Percentiles rank a stretch among this genome's conserved stretches.
phyloP scores from a whole-genome alignment of 2,797 vertebrate genomes.

The Sylvia borin region DNA sequence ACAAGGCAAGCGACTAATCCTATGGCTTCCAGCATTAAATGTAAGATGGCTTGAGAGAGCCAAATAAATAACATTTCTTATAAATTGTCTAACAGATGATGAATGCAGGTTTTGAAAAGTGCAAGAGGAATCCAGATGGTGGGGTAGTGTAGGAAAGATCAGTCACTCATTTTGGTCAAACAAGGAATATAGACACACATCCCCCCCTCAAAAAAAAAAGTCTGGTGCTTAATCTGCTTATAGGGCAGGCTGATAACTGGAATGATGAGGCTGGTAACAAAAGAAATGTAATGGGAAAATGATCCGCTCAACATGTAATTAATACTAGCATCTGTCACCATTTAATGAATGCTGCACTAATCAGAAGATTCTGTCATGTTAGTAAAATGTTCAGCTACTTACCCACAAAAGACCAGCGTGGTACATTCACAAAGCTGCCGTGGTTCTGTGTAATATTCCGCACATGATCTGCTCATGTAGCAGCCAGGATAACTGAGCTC shows the following conservation, averaged over 20 bases:
- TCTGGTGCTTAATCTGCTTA: slow-evolving; percentile 37
- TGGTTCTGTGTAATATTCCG: background rate
- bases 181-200: background rate
- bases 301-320: slow-evolving; percentile 38
- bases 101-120: background rate
- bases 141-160: background rate
- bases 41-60: background rate
- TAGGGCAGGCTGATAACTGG: background rate
- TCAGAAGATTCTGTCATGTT: slow-evolving; percentile 14
- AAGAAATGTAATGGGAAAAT: slow-evolving; percentile 50
- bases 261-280: slow-evolving; percentile 38
- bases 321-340: slow-evolving; percentile 64
- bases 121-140: slow-evolving; percentile 18
- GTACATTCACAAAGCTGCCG: background rate
- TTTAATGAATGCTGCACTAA: slow-evolving; percentile 40
- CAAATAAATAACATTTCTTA: background rate
- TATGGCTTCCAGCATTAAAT: background rate
- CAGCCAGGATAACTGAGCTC: background rate
- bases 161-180: background rate
- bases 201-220: background rate
- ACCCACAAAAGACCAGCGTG: background rate
- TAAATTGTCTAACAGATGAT: background rate
- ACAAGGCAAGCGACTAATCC: background rate
- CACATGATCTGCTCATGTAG: background rate
- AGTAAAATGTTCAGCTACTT: slow-evolving; percentile 21